Evolutionary conservation across 2,888 invertebrate genomes (phyloP), one percentile per base, ranked within the genome.

Genomic region (Salpingus planirostris): DNA sequence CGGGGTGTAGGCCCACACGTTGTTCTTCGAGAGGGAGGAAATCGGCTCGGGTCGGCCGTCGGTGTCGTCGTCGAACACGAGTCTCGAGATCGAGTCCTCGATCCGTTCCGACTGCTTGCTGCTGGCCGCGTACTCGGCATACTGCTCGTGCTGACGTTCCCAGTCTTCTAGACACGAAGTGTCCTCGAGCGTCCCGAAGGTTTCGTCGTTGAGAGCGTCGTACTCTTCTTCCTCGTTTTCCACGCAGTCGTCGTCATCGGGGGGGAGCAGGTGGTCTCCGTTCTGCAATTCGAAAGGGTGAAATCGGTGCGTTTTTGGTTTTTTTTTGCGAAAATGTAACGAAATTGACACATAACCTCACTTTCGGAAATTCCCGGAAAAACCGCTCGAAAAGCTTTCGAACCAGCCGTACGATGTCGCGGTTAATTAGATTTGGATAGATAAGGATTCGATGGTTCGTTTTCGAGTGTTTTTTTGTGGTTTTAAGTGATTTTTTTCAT

Each of bases 181-280:
- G 48, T 76, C 11, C 4, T 23, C 69, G 44, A 78, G 80, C 29
- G 78, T 78, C 13, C 91, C 91, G 62, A 92, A 92, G 0, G 92
- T 92, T 65, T 91, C 91, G 65, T 91, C 86, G 52, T 92, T 92
- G 43, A 90, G 74, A 1, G 89, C 89, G 68, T 92, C 90, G 64
- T 89, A 90, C 55, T 88, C 88, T 42, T 87, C 88, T 2, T 78
- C 76, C 34, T 70, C 70, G 41, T 70, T 75, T 13, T 70, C 68
- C 29, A 58, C 57, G 40, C 76, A 78, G 24, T 70, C 66, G 25
- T 74, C 76, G 52, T 78, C 78, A 46, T 80, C 78, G n/a, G 57
- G 55, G 33, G 55, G 49, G 27, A 54, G 36, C 30, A 52, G 42
- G 41, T 50, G 44, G 38, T 60, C 59, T 29, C 56, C 60, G 52